Evolutionary conservation across 2,888 invertebrate genomes (phyloP).

Genomic region (Choreutis nemorana): DNA sequence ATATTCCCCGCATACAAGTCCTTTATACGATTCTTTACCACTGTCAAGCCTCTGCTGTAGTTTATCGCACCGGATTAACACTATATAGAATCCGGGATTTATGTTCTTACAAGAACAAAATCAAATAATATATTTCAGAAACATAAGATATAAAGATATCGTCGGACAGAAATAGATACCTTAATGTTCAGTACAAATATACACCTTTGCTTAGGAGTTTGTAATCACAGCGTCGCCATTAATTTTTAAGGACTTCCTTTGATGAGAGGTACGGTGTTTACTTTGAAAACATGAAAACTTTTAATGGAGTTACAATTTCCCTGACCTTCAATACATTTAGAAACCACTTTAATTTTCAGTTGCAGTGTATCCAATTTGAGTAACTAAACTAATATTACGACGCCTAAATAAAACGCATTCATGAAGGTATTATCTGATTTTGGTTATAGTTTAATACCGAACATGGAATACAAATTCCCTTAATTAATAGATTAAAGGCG

Average conservation of each 20-base stretch:
- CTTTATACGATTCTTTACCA: conserved; percentile 38
- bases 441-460: no score
- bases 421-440: no score
- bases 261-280: conserved; percentile 42
- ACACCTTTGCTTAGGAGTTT: conserved; percentile 25
- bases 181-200: conserved; percentile 25
- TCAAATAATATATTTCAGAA: no score
- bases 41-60: conserved; percentile 26
- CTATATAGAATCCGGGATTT: conserved; percentile 25
- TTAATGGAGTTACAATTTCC: conserved; percentile 60
- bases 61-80: conserved; percentile 29
- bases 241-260: conserved; percentile 63
- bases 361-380: no score
- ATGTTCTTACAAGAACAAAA: conserved; percentile 12
- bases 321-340: conserved; percentile 43
- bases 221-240: conserved; percentile 59
- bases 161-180: conserved; percentile 35
- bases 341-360: no score
- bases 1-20: conserved; percentile 40
- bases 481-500: no score
- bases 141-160: conserved; percentile 31
- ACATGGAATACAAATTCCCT: conserved; percentile 25
- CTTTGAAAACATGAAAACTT: conserved; percentile 56
- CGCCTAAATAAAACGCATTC: no score
- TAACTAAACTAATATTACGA: no score